Conservation (phyloP, 1,140 invertebrate genomes). For the Eriosoma lanigerum region DNA sequence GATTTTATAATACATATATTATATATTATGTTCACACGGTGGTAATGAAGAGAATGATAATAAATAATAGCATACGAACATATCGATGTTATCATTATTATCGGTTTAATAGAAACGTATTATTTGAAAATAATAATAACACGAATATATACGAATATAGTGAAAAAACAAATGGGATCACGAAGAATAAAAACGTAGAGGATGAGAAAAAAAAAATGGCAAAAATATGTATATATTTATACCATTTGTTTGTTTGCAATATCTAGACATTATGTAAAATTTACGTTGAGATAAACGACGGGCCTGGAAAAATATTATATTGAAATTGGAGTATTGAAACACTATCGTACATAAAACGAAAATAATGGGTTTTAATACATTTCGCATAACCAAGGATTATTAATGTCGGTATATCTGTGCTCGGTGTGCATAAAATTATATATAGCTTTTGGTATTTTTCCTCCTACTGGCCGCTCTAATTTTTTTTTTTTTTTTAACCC, state of each 20-base stretch:
- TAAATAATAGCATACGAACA: too few relatives aligned
- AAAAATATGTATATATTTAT: background rate
- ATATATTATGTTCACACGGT: too few relatives aligned
- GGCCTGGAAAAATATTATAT: background rate
- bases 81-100: too few relatives aligned
- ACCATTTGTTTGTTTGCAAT: background rate
- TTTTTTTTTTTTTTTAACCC: background rate
- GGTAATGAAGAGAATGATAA: too few relatives aligned
- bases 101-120: too few relatives aligned
- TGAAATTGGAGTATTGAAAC: conserved; percentile 18
- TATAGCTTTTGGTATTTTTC: conserved; percentile 20
- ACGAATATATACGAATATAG: too few relatives aligned
- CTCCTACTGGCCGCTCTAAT: background rate
- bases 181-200: background rate
- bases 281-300: conserved; percentile 9
- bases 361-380: conserved; percentile 36
- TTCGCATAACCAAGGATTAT: conserved; percentile 9
- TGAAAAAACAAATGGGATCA: too few relatives aligned
- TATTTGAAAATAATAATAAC: too few relatives aligned
- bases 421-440: background rate
- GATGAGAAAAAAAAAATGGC: background rate
- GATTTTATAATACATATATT: too few relatives aligned
- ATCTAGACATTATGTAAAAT: background rate
- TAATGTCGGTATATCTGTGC: conserved; percentile 21
- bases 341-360: background rate